These are phyloP conservation scores for Agonopterix arenella DNA, from an alignment of 2,888 invertebrate genomes.

Conservation along the genomic window DNA sequence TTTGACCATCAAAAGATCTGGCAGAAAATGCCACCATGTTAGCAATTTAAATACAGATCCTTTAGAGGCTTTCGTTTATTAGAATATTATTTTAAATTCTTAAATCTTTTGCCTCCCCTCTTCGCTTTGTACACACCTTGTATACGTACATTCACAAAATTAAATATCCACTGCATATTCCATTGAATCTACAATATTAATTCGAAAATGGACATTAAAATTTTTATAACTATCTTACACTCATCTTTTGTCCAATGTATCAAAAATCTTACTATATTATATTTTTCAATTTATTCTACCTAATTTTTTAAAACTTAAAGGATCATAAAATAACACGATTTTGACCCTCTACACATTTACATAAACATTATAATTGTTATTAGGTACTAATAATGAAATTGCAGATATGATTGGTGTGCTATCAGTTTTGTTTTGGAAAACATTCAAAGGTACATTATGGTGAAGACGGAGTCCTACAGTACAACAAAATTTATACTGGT, in stretches of 20 bases:
- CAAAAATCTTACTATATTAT: constrained; percentile 47
- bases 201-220: constrained; percentile 20
- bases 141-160: too few species aligned
- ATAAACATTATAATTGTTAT: background rate
- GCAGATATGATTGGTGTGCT: background rate
- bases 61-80: too few species aligned
- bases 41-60: too few species aligned
- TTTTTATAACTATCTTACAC: constrained; percentile 23
- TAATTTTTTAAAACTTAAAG: constrained; percentile 25
- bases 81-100: too few species aligned
- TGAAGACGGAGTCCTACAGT: too few species aligned
- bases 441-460: background rate
- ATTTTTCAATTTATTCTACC: constrained; percentile 45
- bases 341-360: background rate
- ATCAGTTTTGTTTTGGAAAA: background rate
- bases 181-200: too few species aligned
- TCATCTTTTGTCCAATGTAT: constrained; percentile 41
- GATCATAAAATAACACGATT: background rate
- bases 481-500: too few species aligned
- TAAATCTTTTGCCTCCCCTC: too few species aligned
- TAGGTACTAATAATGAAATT: background rate
- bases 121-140: too few species aligned
- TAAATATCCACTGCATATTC: too few species aligned
- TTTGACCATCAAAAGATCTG: too few species aligned
- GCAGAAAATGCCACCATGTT: too few species aligned